Conservation (phyloP, 2,888 invertebrate genomes). For the Pristionchus mayeri region DNA sequence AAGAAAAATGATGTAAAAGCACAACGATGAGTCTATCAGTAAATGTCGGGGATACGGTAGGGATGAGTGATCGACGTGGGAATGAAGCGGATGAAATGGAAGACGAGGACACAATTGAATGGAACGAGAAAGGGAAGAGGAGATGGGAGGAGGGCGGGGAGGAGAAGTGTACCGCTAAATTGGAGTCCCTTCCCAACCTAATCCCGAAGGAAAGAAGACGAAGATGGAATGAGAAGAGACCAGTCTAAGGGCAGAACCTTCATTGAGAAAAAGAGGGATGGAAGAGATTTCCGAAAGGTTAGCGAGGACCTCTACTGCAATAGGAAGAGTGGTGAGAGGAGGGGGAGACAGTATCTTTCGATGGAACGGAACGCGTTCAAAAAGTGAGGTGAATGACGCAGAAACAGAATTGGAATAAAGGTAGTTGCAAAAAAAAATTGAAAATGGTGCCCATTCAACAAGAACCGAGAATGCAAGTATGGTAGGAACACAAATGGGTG, state of each 20-base stretch:
- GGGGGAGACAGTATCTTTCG: too few relatives aligned
- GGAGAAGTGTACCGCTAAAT: conserved; percentile 42
- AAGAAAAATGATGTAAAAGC: neutral
- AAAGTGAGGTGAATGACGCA: conserved; percentile 2
- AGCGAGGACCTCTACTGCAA: too few relatives aligned
- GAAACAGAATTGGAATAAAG: neutral
- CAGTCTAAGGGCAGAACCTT: neutral
- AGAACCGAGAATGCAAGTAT: neutral
- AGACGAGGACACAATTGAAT: conserved; percentile 36
- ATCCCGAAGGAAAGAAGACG: conserved; percentile 32
- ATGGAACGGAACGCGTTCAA: too few relatives aligned
- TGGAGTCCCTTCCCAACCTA: conserved; percentile 44
- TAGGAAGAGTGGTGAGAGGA: neutral
- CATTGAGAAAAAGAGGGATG: neutral
- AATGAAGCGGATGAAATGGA: conserved; percentile 41
- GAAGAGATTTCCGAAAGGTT: neutral
- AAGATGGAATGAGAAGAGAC: conserved; percentile 45
- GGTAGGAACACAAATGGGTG: conserved; percentile 24
- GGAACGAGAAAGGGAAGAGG: conserved; percentile 37
- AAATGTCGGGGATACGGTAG: neutral
- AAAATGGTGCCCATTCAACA: neutral
- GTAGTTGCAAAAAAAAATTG: neutral
- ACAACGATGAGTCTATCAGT: neutral
- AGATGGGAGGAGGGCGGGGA: neutral
- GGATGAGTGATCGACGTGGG: conserved; percentile 31